These are phyloP conservation scores for Dendrocopos noguchii DNA, from an alignment of 2,113 vertebrate genomes.

Conservation along the genomic window DNA sequence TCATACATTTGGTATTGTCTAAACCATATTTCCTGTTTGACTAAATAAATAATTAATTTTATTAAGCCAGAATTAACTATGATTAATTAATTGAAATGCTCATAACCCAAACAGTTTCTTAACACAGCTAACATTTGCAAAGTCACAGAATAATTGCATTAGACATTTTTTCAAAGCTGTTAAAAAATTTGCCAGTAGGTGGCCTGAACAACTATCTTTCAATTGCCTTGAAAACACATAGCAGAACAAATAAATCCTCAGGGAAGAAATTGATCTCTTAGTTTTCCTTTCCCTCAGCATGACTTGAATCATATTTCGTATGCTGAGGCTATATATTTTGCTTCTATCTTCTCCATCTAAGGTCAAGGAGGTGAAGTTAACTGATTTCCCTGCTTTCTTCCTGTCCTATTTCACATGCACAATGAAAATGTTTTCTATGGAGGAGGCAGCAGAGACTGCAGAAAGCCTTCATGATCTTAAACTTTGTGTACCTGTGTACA, in stretches of 20 bases:
- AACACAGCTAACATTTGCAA: slow-evolving; percentile 10
- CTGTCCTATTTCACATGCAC: background rate
- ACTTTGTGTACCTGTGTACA: background rate
- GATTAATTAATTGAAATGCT: background rate
- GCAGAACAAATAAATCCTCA: background rate
- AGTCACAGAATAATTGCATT: background rate
- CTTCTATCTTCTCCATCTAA: background rate
- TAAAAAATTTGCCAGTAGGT: background rate
- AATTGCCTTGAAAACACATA: background rate
- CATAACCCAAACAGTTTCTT: background rate
- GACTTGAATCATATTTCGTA: background rate
- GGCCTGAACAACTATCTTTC: background rate
- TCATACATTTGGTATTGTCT: background rate
- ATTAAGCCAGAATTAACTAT: background rate
- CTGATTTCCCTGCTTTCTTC: background rate
- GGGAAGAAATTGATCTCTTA: background rate
- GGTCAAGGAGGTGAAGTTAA: background rate
- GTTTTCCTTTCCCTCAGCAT: background rate
- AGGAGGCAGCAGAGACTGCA: background rate
- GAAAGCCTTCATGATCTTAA: background rate
- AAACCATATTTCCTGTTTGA: background rate
- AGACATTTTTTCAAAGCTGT: background rate
- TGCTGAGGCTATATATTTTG: background rate
- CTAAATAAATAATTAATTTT: background rate
- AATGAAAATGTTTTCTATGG: background rate